phyloP scores from a whole-genome alignment of 92 coral and sea anemone genomes.

The Anthopleura xanthogrammica region DNA sequence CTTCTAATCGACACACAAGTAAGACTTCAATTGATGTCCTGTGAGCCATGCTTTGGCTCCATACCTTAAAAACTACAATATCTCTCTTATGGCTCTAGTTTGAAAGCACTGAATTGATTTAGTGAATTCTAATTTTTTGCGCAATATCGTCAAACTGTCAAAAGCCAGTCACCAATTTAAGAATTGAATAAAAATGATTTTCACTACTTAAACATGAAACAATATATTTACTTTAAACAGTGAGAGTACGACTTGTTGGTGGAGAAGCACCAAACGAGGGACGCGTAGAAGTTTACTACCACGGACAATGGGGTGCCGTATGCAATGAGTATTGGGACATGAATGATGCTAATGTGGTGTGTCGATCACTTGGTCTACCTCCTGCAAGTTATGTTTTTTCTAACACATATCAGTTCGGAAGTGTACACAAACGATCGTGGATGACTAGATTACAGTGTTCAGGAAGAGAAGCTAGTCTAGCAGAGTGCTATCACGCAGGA shows the following conservation, averaged over 20 bases:
- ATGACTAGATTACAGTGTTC: background rate
- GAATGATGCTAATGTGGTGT: slow-evolving; percentile 16
- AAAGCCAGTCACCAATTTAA: too few relatives aligned
- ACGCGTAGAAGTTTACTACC: slow-evolving; percentile 11
- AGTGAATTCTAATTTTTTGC: too few relatives aligned
- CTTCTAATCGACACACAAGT: too few relatives aligned
- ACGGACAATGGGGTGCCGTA: slow-evolving; percentile 7
- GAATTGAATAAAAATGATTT: too few relatives aligned
- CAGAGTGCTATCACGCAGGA: background rate
- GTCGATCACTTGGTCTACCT: slow-evolving; percentile 17
- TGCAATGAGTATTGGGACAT: slow-evolving; percentile 17
- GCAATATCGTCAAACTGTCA: too few relatives aligned
- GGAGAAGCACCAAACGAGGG: slow-evolving; percentile 10
- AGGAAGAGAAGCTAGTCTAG: slow-evolving; percentile 1
- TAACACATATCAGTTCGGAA: background rate
- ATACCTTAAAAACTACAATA: too few relatives aligned
- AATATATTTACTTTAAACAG: background rate
- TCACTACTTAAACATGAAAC: too few relatives aligned
- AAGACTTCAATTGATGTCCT: too few relatives aligned
- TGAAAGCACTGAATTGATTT: too few relatives aligned
- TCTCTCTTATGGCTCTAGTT: too few relatives aligned
- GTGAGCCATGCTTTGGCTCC: too few relatives aligned
- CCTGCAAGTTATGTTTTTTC: slow-evolving; percentile 7
- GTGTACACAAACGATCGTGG: background rate
- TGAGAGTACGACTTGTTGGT: slow-evolving; percentile 10